Base-by-base conservation (phyloP, 2,888 invertebrate genomes). In the Strigamia crassipes region DNA sequence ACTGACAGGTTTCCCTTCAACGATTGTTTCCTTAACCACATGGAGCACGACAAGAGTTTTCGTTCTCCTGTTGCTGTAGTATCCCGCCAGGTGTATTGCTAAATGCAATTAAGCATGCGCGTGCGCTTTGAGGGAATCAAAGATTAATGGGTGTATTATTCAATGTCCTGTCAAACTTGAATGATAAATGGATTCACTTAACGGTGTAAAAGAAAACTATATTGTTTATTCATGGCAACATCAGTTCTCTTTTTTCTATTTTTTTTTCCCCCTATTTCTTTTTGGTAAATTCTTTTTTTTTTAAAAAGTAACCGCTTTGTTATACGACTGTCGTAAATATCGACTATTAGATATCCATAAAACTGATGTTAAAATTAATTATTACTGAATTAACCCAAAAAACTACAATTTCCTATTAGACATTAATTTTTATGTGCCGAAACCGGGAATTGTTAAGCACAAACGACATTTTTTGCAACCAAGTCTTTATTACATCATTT, bases 151-250 rank as follows among this genome's bases (percentile, higher is more conserved):
- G 51, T 18, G 18, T 51, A 51, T 51, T 51, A 51, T 51, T 51
- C 51, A 51, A 51, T 51, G 51, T 51, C 51, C 51, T 51, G 51
- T 51, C 51, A 51, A 51, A 51, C 51, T 51, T 51, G 51, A 51
- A 51, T 51, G 51, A 51, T 51, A 15, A 15, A 51, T 51, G 51
- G 51, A 51, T 51, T 51, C 51, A n/a, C 51, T 51, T 51, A 41
- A 41, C 13, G 18, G 51, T 51, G 18, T 15, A 51, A 51, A 51
- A 51, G 51, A 51, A 51, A 51, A 51, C 42, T 13, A 51, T 51
- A n/a, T n/a, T 51, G 51, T 51, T 51, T 51, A 51, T 51, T 51
- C 51, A 51, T n/a, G 51, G 51, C 51, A 51, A 51, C 51, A 51
- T 51, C 51, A 51, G 6, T 51, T n/a, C 18, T n/a, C 18, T n/a